A percentile compares a stretch with the other conserved stretches of the same genome.
These are phyloP conservation scores for Leucophora obtusa DNA, from an alignment of 2,888 invertebrate genomes.

Conservation along the genomic window DNA sequence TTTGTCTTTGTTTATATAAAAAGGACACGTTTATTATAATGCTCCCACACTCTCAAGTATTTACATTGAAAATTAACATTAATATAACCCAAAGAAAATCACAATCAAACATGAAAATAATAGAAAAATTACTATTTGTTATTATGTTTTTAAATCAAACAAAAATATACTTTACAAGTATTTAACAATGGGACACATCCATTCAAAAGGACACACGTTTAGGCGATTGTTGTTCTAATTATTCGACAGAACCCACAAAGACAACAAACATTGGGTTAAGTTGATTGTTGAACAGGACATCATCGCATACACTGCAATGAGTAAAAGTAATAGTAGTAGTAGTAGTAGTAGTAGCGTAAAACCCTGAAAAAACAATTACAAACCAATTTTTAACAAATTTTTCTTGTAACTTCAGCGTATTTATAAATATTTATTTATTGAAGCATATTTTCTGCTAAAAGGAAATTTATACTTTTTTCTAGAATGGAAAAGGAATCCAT, in stretches of 20 bases:
- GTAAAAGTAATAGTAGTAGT: no score
- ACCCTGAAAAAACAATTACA: conserved; percentile 64
- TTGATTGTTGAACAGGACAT: conserved; percentile 50
- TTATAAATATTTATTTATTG: conserved; percentile 63
- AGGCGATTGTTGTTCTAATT: conserved; percentile 29
- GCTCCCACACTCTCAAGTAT: conserved; percentile 53
- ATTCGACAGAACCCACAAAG: conserved; percentile 30
- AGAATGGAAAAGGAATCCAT: conserved; percentile 52
- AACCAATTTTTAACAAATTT: conserved; percentile 67
- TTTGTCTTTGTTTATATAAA: conserved; percentile 36
- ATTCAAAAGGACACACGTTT: conserved; percentile 31
- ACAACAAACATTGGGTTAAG: conserved; percentile 55
- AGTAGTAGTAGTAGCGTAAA: neutral
- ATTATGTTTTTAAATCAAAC: conserved; percentile 37
- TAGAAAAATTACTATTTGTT: conserved; percentile 60
- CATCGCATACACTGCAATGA: conserved; percentile 43
- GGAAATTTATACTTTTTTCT: conserved; percentile 39
- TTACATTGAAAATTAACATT: conserved; percentile 60
- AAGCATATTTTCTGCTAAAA: conserved; percentile 27
- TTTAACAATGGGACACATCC: conserved; percentile 10
- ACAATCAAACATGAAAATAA: conserved; percentile 50
- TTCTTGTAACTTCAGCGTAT: conserved; percentile 62
- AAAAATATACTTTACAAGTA: conserved; percentile 58
- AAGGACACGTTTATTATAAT: conserved; percentile 58
- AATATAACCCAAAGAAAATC: conserved; percentile 47